A percentile compares a stretch with the other conserved stretches of the same genome.
These are phyloP conservation scores for Proteles cristata DNA, from an alignment of 2,113 vertebrate species.

Conservation along the genomic window DNA sequence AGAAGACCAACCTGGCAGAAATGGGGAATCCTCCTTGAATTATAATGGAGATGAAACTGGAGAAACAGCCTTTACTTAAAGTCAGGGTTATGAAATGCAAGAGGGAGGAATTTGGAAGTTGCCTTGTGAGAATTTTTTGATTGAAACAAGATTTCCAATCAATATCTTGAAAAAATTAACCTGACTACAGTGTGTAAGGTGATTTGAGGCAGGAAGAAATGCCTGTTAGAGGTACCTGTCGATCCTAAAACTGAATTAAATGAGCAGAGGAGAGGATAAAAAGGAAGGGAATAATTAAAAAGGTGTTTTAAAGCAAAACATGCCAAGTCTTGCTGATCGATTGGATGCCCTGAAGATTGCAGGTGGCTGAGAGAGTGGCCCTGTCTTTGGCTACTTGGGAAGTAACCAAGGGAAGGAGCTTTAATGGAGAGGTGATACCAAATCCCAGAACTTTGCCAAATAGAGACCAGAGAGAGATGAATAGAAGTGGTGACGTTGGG, in stretches of 20 bases:
- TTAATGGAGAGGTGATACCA: neutral
- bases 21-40: neutral
- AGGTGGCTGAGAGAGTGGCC: neutral
- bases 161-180: slow-evolving; percentile 31
- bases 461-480: neutral
- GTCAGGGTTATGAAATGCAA: neutral
- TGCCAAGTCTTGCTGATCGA: neutral
- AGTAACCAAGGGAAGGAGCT: neutral
- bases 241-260: neutral
- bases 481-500: neutral
- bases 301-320: neutral
- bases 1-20: neutral
- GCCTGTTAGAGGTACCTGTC: neutral
- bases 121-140: neutral
- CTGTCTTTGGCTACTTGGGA: neutral
- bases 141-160: neutral
- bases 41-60: neutral
- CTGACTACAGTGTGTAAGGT: neutral
- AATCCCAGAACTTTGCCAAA: neutral
- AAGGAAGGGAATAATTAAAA: neutral
- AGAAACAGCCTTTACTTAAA: neutral
- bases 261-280: neutral
- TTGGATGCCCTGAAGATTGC: neutral
- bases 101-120: neutral
- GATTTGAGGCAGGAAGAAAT: neutral